Percentiles rank a stretch among this genome's conserved stretches.
Conservation (phyloP, 2,888 invertebrate species). For the Philonicus albiceps region DNA sequence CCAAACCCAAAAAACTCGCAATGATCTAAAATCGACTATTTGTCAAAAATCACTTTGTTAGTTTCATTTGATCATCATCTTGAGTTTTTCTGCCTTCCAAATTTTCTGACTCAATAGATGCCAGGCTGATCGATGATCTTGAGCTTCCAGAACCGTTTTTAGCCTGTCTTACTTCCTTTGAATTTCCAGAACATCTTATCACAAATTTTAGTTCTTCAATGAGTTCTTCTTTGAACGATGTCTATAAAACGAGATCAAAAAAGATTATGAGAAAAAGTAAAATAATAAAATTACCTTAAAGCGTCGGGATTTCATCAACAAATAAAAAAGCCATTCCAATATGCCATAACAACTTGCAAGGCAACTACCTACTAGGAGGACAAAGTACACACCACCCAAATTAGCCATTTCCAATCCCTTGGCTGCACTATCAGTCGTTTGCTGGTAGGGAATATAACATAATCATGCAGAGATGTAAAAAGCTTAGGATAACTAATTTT, state of each 20-base stretch:
- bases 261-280: neutral
- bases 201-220: slow-evolving; percentile 40
- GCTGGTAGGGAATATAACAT: slow-evolving; percentile 16
- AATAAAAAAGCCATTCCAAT: slow-evolving; percentile 56
- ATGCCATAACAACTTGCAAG: slow-evolving; percentile 59
- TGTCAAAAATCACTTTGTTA: neutral
- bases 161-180: neutral
- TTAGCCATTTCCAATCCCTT: slow-evolving; percentile 70
- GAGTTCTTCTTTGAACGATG: slow-evolving; percentile 1
- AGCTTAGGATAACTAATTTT: neutral
- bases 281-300: slow-evolving; percentile 52
- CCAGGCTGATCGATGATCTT: neutral
- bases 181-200: slow-evolving; percentile 35
- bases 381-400: slow-evolving; percentile 72
- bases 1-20: neutral
- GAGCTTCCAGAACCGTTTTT: neutral
- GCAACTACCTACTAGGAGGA: slow-evolving; percentile 66
- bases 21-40: neutral
- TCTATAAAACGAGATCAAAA: neutral
- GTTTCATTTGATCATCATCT: neutral
- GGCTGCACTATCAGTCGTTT: slow-evolving; percentile 51
- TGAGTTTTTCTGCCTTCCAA: neutral
- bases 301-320: slow-evolving; percentile 41
- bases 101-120: slow-evolving; percentile 3
- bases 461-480: neutral